These are phyloP conservation scores for Metopolophium dirhodum DNA, from an alignment of 1,140 invertebrate genomes.

Conservation along the genomic window DNA sequence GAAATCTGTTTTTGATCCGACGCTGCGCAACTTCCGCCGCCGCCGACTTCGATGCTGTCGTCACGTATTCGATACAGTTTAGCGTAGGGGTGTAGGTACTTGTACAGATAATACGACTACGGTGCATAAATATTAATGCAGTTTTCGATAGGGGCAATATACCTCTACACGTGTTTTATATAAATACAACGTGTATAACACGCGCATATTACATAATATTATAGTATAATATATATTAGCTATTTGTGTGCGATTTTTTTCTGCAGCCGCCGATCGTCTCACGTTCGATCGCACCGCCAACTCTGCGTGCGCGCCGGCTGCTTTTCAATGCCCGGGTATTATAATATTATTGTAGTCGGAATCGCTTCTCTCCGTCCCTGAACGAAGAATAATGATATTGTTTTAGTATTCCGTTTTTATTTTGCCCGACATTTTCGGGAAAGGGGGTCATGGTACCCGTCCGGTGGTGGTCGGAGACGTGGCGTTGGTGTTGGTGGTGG, in stretches of 20 bases:
- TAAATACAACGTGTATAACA: background rate
- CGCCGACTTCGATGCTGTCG: background rate
- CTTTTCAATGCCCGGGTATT: background rate
- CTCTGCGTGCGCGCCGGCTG: background rate
- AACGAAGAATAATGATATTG: conserved; percentile 3
- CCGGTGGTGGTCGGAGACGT: background rate
- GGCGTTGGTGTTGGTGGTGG: no score
- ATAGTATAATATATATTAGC: background rate
- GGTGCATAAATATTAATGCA: conserved; percentile 18
- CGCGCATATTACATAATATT: background rate
- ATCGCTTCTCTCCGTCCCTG: background rate
- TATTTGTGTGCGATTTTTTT: background rate
- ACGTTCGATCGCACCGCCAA: background rate
- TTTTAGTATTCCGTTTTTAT: conserved; percentile 13
- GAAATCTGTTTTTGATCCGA: background rate
- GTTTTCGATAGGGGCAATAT: background rate
- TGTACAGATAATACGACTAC: background rate
- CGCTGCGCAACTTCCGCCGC: background rate
- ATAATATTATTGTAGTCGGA: background rate
- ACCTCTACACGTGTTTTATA: background rate
- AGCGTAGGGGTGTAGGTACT: background rate
- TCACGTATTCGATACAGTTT: conserved; percentile 18
- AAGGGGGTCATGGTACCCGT: background rate
- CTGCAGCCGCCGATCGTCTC: background rate
- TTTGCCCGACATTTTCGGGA: background rate